Conservation (phyloP, 1,140 invertebrate species). For the Listronotus bonariensis region DNA sequence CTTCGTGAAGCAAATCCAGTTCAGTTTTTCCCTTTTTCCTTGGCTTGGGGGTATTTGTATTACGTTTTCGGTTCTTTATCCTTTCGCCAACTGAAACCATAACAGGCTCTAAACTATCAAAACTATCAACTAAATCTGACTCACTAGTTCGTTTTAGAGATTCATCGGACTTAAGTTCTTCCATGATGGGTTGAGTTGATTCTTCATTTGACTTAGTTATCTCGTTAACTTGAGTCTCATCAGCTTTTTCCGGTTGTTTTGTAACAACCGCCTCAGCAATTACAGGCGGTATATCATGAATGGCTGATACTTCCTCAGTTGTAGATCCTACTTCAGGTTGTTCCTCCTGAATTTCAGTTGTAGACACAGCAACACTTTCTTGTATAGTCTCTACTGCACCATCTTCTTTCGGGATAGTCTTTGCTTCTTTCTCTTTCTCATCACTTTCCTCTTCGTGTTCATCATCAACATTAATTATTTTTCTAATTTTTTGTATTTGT, state of each 20-base stretch:
- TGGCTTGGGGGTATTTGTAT: conserved; percentile 22
- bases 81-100: conserved; percentile 43
- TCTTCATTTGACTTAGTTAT: conserved; percentile 12
- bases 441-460: conserved; percentile 24
- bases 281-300: not conserved
- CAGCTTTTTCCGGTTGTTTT: not conserved
- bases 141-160: not conserved
- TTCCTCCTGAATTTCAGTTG: conserved; percentile 4
- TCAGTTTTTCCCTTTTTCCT: conserved; percentile 54
- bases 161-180: too few relatives aligned
- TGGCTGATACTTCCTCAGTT: conserved; percentile 10
- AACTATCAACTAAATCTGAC: too few relatives aligned
- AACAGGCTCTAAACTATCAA: conserved; percentile 15
- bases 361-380: too few relatives aligned
- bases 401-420: not conserved
- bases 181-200: too few relatives aligned
- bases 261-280: not conserved
- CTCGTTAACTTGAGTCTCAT: conserved; percentile 20
- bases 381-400: too few relatives aligned
- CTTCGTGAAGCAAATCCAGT: conserved; percentile 66
- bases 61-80: conserved; percentile 45
- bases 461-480: conserved; percentile 41
- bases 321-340: conserved; percentile 20
- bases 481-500: conserved; percentile 41
- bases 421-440: conserved; percentile 19